These are phyloP conservation scores for Fistularia commersonii DNA, from an alignment of 2,797 vertebrate genomes.

Conservation along the genomic window DNA sequence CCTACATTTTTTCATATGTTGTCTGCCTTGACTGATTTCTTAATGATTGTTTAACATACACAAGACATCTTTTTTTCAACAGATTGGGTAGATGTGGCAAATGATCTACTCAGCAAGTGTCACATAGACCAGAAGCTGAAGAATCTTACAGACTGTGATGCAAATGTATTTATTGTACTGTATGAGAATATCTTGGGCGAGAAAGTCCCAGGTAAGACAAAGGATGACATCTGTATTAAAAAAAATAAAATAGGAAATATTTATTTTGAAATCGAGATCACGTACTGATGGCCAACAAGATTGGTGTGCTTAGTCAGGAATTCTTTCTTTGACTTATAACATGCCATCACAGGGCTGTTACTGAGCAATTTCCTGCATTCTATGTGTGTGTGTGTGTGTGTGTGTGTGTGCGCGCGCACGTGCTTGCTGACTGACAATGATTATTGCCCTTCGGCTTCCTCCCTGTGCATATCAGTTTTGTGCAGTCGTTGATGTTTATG, in stretches of 20 bases:
- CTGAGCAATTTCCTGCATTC: slow-evolving; percentile 7
- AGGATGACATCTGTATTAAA: slow-evolving; percentile 14
- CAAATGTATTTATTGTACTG: slow-evolving; percentile 83
- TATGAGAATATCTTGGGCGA: slow-evolving; percentile 90
- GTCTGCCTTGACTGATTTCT: neutral
- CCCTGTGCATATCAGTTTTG: neutral
- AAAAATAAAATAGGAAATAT: neutral
- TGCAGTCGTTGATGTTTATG: slow-evolving; percentile 3
- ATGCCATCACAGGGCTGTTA: slow-evolving; percentile 19
- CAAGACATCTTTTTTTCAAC: neutral
- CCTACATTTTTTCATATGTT: neutral
- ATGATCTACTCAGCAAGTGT: slow-evolving; percentile 86
- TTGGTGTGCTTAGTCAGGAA: slow-evolving; percentile 29
- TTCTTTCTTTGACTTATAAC: slow-evolving; percentile 22
- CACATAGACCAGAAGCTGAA: slow-evolving; percentile 77
- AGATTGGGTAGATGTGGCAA: slow-evolving; percentile 90
- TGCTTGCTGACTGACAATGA: neutral
- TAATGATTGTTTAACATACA: neutral
- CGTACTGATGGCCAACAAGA: neutral
- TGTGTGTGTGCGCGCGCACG: neutral
- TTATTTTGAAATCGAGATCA: neutral
- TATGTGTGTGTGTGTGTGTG: slow-evolving; percentile 3
- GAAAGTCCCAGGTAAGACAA: slow-evolving; percentile 82
- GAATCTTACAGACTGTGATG: slow-evolving; percentile 83
- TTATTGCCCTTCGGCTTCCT: no score